Percentiles rank a stretch among this genome's conserved stretches.
Conservation (phyloP, 2,113 vertebrate species). For the Mus spicilegus region DNA sequence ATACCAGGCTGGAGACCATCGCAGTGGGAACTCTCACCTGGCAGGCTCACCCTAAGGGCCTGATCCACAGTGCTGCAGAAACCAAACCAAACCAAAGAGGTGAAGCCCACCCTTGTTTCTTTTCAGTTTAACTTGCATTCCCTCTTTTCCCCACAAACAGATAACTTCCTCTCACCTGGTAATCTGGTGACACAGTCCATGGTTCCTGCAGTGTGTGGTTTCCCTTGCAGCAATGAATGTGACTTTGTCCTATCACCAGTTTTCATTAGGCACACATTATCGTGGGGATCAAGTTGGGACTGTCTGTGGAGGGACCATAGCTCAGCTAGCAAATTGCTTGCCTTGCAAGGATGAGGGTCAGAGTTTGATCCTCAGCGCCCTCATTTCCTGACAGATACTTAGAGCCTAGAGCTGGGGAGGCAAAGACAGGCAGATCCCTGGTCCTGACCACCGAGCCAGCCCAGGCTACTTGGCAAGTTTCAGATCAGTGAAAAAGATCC, state of each 20-base stretch:
- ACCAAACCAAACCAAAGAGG: neutral
- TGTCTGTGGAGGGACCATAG: neutral
- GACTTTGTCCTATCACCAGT: neutral
- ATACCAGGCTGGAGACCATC: neutral
- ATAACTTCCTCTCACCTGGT: neutral
- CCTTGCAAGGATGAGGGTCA: neutral
- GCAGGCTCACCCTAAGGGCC: neutral
- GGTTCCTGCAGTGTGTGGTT: neutral
- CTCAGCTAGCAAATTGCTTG: neutral
- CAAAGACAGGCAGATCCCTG: neutral
- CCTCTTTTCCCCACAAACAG: neutral
- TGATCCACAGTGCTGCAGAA: neutral
- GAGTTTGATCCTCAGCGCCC: neutral
- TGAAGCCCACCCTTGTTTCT: neutral
- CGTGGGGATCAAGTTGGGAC: neutral
- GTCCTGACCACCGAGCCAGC: neutral
- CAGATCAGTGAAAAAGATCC: neutral
- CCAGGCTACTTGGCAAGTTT: neutral
- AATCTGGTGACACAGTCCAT: neutral
- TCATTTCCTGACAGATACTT: neutral
- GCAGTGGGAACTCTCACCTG: neutral
- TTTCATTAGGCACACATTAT: conserved; percentile 34
- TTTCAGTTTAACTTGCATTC: conserved; percentile 43
- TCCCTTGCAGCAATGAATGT: neutral
- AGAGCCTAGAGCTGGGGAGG: neutral